Evolutionary conservation across 2,888 invertebrate species (phyloP), one percentile per base, ranked within the genome.

Genomic region (Drosophila subquinaria): DNA sequence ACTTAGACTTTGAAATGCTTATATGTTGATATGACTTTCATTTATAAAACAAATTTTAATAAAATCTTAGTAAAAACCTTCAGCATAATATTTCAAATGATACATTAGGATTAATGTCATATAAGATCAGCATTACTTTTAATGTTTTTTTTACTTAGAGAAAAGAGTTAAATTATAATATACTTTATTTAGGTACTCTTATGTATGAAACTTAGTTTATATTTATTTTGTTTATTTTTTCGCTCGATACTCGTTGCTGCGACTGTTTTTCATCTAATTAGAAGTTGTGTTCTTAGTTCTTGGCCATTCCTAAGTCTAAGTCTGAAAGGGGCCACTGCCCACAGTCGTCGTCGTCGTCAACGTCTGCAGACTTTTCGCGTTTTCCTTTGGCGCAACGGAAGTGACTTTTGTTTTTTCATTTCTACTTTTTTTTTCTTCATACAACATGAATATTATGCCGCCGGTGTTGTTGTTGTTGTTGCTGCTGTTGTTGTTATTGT

Each of bases 341-440:
- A 63, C 71, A 50, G 70, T 48, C 27, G 27, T 6, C 27, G 23
- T 23, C 23, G 47, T 13, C 40, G 30, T n/a, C 33, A 30, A 30
- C 40, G 71, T 79, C 67, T 77, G 82, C 78, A 83, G 83, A 84
- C 86, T 83, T 86, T 86, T 83, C 83, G 86, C 84, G 82, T 82
- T 84, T 86, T 83, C 76, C 83, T 80, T 82, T 80, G 72, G 74
- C 73, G 69, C 76, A 78, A 79, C 91, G 91, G 91, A 91, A 91
- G 91, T 91, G 90, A 91, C 90, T 90, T 78, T 90, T 82, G 81
- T 83, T 90, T 91, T 90, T 91, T 90, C 17, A 36, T 36, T 13
- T 36, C 5, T 91, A 88, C 90, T 36, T 52, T 52, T 65, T 65
- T 61, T 70, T 69, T 63, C 63, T 59, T 66, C 51, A 62, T 73